A percentile compares a stretch with the other conserved stretches of the same genome.
Conservation (phyloP, 2,888 invertebrate genomes). For the Hydrotaea cyrtoneurina region DNA sequence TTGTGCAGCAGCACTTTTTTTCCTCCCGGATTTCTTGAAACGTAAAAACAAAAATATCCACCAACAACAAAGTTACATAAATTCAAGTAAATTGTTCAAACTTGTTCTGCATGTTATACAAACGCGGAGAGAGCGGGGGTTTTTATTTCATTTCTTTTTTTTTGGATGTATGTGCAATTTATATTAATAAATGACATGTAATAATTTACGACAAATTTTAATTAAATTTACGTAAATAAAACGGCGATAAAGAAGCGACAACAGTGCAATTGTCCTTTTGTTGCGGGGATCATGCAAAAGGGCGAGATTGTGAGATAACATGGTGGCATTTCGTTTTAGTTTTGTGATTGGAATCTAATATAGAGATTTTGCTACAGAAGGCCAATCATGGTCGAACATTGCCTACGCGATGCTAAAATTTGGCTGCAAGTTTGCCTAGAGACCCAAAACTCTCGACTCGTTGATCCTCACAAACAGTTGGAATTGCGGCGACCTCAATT, state of each 20-base stretch:
- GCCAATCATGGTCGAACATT: too few species aligned
- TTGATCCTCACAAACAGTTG: too few species aligned
- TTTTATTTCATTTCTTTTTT: background rate
- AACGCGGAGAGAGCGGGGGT: background rate
- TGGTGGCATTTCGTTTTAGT: too few species aligned
- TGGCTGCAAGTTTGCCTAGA: too few species aligned
- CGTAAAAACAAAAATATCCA: background rate
- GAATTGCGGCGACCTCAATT: too few species aligned
- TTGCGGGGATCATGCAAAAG: too few species aligned
- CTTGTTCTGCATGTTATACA: constrained; percentile 25
- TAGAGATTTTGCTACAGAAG: too few species aligned
- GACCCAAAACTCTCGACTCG: too few species aligned
- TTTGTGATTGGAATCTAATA: too few species aligned
- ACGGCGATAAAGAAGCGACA: background rate
- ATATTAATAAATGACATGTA: constrained; percentile 59
- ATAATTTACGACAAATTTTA: constrained; percentile 57
- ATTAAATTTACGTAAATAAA: constrained; percentile 36
- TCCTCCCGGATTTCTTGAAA: constrained; percentile 11
- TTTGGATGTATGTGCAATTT: constrained; percentile 52
- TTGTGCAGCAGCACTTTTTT: background rate
- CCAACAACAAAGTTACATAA: constrained; percentile 29
- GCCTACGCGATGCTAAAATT: too few species aligned
- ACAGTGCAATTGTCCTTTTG: too few species aligned
- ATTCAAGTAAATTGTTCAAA: constrained; percentile 54
- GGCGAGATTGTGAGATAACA: too few species aligned